phyloP scores from a whole-genome alignment of 2,888 invertebrate genomes.

The Stenichneumon culpator region DNA sequence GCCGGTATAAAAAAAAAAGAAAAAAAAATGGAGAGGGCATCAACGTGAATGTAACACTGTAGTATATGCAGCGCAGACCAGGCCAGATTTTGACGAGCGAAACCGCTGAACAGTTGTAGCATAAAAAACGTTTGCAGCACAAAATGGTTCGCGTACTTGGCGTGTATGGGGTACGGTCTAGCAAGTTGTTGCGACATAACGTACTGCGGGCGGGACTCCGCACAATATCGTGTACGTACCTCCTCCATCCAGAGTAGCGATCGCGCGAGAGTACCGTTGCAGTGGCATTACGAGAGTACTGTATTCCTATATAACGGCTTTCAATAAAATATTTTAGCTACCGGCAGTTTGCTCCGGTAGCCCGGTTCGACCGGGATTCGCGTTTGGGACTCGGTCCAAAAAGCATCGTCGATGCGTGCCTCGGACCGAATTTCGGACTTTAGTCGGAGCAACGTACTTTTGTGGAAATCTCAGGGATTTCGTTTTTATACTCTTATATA shows the following conservation, averaged over 20 bases:
- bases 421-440: conserved; percentile 1
- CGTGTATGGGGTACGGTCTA: neutral
- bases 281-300: conserved; percentile 1
- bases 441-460: neutral
- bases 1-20: neutral
- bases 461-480: neutral
- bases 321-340: conserved; percentile 62
- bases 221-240: neutral
- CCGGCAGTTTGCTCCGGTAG: conserved; percentile 10
- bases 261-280: neutral
- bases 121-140: neutral
- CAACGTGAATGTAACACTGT: neutral
- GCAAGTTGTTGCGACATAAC: conserved; percentile 12
- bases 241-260: neutral
- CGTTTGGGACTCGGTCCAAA: conserved; percentile 13
- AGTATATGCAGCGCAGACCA: neutral
- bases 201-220: neutral
- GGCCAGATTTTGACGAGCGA: conserved; percentile 19
- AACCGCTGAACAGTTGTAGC: neutral
- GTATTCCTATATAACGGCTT: conserved; percentile 35
- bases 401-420: neutral
- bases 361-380: conserved; percentile 7
- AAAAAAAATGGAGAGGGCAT: neutral
- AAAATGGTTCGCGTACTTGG: neutral
- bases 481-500: conserved; percentile 5